Conservation (phyloP, 2,797 vertebrate species). For the Apodemus agrarius region DNA sequence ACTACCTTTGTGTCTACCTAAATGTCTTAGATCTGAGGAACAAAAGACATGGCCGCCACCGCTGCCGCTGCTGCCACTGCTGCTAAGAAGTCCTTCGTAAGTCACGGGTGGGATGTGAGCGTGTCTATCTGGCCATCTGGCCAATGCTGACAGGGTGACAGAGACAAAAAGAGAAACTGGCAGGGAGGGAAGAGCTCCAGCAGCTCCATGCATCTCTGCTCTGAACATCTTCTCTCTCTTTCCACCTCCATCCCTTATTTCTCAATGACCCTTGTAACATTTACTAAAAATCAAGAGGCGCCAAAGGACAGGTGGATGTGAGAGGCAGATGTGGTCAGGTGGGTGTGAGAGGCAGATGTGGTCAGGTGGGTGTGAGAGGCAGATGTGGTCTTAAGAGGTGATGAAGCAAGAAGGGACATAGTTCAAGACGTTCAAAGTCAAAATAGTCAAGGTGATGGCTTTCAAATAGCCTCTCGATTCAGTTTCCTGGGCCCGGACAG, state of each 20-base stretch:
- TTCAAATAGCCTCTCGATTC: not conserved
- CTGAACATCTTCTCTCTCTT: not conserved
- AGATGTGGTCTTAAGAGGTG: not conserved
- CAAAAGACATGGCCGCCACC: not conserved
- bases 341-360: not conserved
- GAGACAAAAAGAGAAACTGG: not conserved
- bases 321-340: not conserved
- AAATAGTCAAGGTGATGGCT: not conserved
- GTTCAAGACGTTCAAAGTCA: not conserved
- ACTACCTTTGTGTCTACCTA: not conserved
- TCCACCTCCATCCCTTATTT: not conserved
- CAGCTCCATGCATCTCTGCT: not conserved
- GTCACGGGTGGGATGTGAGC: not conserved
- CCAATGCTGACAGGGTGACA: not conserved
- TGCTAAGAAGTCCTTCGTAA: not conserved
- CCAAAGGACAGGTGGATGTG: not conserved
- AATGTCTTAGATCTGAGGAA: not conserved
- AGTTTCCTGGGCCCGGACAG: not conserved
- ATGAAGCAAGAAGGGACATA: not conserved
- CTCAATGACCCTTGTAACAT: not conserved
- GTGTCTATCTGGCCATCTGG: not conserved
- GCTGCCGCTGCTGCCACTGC: too few species aligned
- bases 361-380: not conserved
- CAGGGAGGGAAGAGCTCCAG: not conserved
- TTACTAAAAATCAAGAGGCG: not conserved